Evolutionary conservation across 1,140 invertebrate genomes (phyloP), one percentile per base, ranked within the genome.

Genomic region (Halotydeus destructor): DNA sequence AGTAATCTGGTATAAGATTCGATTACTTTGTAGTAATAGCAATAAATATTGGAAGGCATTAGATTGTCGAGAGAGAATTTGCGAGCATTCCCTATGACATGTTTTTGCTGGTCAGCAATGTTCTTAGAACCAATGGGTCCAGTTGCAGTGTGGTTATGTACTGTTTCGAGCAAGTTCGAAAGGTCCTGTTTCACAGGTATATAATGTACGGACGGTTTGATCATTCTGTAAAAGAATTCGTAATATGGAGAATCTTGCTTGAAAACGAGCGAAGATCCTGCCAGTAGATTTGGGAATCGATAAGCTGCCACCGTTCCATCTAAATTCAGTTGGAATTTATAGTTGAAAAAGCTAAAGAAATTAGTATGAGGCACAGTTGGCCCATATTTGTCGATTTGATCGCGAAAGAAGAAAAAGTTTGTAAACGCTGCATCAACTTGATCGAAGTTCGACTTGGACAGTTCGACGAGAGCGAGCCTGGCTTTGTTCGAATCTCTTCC

Each of bases 301-400:
- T 94, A 97, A 1, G 88, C 80, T 32, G 89, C 88, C 18, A 97
- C 89, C 43, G 85, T 86, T 16, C 89, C 89, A 69, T 97, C 89
- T 35, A 96, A 71, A 57, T 77, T 86, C 18, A 97, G 57, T 63
- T 88, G 83, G 63, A 91, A 96, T 65, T 93, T 94, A 54, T 85
- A 86, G 84, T 94, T 63, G 14, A 60, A 58, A 41, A 45, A 35
- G 22, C 31, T 41, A 49, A 51, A 45, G 59, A 97, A 93, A 11
- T 83, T 83, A 47, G 88, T 69, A 55, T 82, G 75, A 30, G 73
- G 43, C 71, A 43, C 71, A 68, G 55, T 75, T 76, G 82, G 78
- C 19, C 85, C 85, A 69, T 89, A 86, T 56, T 75, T 69, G 37
- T 73, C 59, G 57, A 82, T 75, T 60, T 85, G 68, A 54, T 91